These are phyloP conservation scores for Lamellibrachia columna DNA, from an alignment of 2,888 invertebrate genomes.

Conservation along the genomic window DNA sequence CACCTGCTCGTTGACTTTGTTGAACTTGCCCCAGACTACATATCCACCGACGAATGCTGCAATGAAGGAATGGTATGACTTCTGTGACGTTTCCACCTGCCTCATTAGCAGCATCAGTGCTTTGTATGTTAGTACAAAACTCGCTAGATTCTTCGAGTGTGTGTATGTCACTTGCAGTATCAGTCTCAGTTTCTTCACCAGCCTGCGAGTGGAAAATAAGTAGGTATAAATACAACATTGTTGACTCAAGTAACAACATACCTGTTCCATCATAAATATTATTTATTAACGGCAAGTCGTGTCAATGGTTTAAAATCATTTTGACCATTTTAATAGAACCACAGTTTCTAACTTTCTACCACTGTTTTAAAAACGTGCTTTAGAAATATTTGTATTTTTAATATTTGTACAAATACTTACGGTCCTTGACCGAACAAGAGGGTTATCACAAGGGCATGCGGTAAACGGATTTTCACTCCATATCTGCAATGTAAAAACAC, in stretches of 20 bases:
- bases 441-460: constrained; percentile 69
- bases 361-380: too few relatives aligned
- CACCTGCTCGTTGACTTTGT: constrained; percentile 69
- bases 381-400: background rate
- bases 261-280: background rate
- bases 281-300: background rate
- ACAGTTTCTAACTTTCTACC: too few relatives aligned
- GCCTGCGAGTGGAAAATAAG: constrained; percentile 40
- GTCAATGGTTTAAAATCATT: too few relatives aligned
- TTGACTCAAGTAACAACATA: background rate
- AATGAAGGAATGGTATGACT: constrained; percentile 62
- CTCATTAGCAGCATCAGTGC: constrained; percentile 54
- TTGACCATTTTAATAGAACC: too few relatives aligned
- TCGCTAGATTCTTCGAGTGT: constrained; percentile 67
- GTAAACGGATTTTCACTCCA: constrained; percentile 67
- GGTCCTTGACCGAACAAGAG: constrained; percentile 67
- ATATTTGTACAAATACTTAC: constrained; percentile 48
- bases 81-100: constrained; percentile 49
- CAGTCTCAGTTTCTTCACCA: constrained; percentile 59
- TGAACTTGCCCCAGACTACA: constrained; percentile 67
- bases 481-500: constrained; percentile 60
- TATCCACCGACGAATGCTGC: constrained; percentile 67
- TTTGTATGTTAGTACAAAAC: constrained; percentile 68
- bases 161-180: constrained; percentile 66
- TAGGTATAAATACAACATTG: background rate